phyloP scores from a whole-genome alignment of 2,113 vertebrate species.

The Vicugna pacos region DNA sequence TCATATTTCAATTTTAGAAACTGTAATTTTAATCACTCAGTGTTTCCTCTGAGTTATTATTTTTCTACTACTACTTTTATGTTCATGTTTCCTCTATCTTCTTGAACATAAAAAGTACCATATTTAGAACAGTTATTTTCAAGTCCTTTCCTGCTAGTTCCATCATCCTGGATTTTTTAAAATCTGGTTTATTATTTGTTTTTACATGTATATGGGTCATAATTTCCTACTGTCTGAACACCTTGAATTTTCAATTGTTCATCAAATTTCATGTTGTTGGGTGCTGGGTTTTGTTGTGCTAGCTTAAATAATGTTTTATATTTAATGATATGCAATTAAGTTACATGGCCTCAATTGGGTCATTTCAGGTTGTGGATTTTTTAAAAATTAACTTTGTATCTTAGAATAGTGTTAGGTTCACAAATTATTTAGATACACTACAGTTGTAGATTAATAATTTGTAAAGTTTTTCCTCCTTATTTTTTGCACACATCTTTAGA shows the following conservation, averaged over 20 bases:
- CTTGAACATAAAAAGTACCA: background rate
- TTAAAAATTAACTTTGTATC: background rate
- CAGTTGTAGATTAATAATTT: background rate
- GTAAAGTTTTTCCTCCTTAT: background rate
- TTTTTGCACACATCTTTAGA: background rate
- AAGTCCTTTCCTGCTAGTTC: background rate
- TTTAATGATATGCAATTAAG: background rate
- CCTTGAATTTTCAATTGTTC: background rate
- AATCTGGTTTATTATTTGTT: background rate
- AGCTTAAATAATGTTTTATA: background rate
- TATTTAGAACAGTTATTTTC: background rate
- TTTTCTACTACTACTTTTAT: background rate
- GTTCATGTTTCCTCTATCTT: background rate
- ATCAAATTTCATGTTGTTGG: background rate
- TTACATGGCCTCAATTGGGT: background rate
- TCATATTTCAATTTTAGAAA: background rate
- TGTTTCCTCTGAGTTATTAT: background rate
- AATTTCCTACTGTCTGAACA: background rate
- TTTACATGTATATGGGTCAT: background rate
- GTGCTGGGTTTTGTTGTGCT: background rate
- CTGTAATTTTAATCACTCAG: background rate
- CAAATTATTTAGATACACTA: background rate
- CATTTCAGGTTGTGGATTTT: background rate
- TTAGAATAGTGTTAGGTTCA: background rate
- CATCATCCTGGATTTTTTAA: background rate